Evolutionary conservation across 2,888 invertebrate genomes (phyloP), one percentile per base, ranked within the genome.

Genomic region (Agrochola litura): DNA sequence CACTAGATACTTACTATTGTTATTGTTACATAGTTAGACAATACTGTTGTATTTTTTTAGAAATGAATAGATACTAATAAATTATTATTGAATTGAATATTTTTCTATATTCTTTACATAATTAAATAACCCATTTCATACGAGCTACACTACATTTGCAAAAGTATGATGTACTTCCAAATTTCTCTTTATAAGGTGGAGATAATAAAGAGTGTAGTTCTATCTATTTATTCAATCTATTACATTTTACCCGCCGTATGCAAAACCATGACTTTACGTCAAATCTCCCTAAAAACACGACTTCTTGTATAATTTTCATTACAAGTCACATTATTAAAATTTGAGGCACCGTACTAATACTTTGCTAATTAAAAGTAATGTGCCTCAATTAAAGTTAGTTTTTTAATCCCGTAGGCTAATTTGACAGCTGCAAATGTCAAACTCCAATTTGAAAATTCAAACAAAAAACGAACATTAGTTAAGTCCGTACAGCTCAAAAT

Each of bases 1-100:
- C 95, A 95, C 92, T 95, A 95, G 86, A 85, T 74, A 68, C 6
- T 25, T 22, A 30, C 14, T 70, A 25, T 60, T 81, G 25, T 65
- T 60, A 46, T 70, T 63, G 56, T 78, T 74, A 58, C 19, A 61
- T 75, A 74, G 49, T 61, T 82, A 79, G 46, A 41, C 76, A 77
- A 77, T 12, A 30, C 65, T 91, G 90, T 90, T 90, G 86, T 92
- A 91, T 92, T 92, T 92, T 52, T 89, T 90, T 56, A 37, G 75
- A 90, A 84, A 87, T 88, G 22, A 71, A 68, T 77, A 83, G 83
- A 84, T 83, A 86, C 85, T 85, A 88, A 77, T 89, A 88, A 88
- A 91, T 89, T 89, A 81, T 76, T 73, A 69, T 82, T 70, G 30
- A 75, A 75, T 30, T 49, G 43, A 70, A 82, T 63, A 30, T 41